These are phyloP conservation scores for Chiloscyllium punctatum DNA, from an alignment of 2,797 vertebrate genomes.

Conservation along the genomic window DNA sequence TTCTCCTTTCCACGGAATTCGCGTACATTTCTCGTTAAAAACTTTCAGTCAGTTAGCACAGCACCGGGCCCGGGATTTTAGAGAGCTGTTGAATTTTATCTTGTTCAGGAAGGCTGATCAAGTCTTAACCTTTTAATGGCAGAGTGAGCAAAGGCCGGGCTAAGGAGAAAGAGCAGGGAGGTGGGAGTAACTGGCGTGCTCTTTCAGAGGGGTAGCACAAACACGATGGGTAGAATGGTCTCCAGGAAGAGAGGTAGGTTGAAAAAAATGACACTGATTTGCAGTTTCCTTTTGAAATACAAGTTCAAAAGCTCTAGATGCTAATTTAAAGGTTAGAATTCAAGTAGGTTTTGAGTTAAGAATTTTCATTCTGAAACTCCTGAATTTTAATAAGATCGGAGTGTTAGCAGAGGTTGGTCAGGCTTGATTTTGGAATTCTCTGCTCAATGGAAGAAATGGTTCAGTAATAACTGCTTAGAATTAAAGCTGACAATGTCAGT, in stretches of 20 bases:
- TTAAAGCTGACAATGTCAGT: not conserved
- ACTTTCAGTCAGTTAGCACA: not conserved
- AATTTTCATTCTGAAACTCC: not conserved
- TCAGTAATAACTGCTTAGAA: not conserved
- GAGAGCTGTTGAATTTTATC: not conserved
- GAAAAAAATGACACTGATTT: not conserved
- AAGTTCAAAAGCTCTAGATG: not conserved
- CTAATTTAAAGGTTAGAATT: not conserved
- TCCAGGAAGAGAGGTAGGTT: not conserved
- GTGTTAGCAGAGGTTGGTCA: not conserved
- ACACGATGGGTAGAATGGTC: not conserved
- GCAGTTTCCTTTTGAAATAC: not conserved
- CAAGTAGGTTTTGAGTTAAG: not conserved
- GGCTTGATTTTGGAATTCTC: not conserved
- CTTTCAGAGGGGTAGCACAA: not conserved
- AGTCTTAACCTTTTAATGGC: not conserved
- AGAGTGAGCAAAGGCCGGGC: not conserved
- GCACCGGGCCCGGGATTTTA: not conserved
- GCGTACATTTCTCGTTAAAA: not conserved
- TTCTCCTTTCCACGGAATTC: not conserved
- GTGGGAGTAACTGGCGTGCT: not conserved
- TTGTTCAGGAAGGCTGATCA: not conserved
- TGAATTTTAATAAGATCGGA: not conserved
- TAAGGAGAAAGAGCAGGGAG: not conserved
- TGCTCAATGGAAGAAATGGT: not conserved